A percentile compares a stretch with the other conserved stretches of the same genome.
These are phyloP conservation scores for Anniella stebbinsi DNA, from an alignment of 2,797 vertebrate species.

Conservation along the genomic window DNA sequence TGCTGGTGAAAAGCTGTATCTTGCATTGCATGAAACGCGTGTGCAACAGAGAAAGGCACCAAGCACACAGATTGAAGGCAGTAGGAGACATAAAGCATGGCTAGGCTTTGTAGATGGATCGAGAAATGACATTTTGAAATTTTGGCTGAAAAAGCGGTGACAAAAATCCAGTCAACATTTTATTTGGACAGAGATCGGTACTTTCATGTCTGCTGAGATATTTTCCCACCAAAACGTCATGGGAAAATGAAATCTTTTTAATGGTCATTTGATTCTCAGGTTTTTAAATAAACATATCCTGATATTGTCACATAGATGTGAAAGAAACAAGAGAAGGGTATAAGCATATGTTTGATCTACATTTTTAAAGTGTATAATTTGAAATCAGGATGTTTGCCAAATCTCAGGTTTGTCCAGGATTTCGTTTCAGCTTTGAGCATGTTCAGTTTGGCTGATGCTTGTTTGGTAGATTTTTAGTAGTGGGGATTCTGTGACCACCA, in stretches of 20 bases:
- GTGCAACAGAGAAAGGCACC: not conserved
- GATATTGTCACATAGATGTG: not conserved
- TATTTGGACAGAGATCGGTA: not conserved
- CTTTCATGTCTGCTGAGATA: not conserved
- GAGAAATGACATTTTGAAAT: not conserved
- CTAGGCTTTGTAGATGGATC: not conserved
- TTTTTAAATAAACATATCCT: not conserved
- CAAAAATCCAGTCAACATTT: not conserved
- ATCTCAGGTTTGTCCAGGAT: not conserved
- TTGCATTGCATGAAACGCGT: conserved; percentile 4
- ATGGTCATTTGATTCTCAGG: not conserved
- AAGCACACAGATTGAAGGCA: not conserved
- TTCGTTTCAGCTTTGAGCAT: not conserved
- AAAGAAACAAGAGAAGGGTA: not conserved
- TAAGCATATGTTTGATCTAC: too few relatives aligned
- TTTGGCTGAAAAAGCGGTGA: not conserved
- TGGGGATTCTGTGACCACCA: not conserved
- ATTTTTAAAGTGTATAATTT: not conserved
- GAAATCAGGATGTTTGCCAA: not conserved
- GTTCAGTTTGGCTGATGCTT: not conserved
- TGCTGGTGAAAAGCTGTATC: conserved; percentile 35
- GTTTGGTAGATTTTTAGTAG: not conserved
- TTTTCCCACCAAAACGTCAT: not conserved
- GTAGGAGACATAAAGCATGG: not conserved
- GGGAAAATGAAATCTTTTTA: not conserved